These are phyloP conservation scores for Apis dorsata DNA, from an alignment of 1,140 invertebrate genomes.

Conservation along the genomic window DNA sequence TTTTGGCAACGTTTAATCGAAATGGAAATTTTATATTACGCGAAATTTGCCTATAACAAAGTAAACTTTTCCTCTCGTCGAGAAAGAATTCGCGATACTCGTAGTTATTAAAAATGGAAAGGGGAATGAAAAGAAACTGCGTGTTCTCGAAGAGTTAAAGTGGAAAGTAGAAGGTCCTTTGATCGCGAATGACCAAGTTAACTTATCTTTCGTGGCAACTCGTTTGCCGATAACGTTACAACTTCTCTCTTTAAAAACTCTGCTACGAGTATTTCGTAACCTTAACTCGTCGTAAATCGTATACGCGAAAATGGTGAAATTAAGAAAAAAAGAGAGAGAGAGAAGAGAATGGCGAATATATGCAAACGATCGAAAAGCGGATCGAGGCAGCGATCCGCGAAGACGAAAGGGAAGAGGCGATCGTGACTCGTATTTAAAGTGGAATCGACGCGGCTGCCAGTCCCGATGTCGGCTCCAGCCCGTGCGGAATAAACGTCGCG, in stretches of 20 bases:
- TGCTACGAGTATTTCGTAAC: not conserved
- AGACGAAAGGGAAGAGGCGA: not conserved
- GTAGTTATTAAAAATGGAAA: not conserved
- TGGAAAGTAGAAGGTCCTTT: slow-evolving; percentile 6
- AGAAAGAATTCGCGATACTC: not conserved
- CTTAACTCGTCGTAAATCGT: not conserved
- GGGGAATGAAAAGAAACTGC: not conserved
- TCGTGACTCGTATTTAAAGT: slow-evolving; percentile 50
- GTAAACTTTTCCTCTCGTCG: not conserved
- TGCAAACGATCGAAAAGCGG: not conserved
- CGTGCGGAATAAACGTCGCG: slow-evolving; percentile 58
- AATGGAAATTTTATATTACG: too few species aligned
- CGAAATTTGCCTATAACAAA: not conserved
- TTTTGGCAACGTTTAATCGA: too few species aligned
- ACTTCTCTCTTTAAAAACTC: slow-evolving; percentile 1
- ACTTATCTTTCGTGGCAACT: not conserved
- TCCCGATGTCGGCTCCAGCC: slow-evolving; percentile 58
- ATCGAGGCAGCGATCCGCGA: not conserved
- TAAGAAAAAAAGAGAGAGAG: not conserved
- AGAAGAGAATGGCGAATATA: not conserved
- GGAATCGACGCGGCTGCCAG: slow-evolving; percentile 56
- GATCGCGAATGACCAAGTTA: not conserved
- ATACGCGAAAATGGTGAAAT: not conserved
- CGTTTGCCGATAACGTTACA: not conserved
- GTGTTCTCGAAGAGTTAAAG: not conserved